phyloP scores from a whole-genome alignment of 2,797 vertebrate species.

The Lateolabrax maculatus region DNA sequence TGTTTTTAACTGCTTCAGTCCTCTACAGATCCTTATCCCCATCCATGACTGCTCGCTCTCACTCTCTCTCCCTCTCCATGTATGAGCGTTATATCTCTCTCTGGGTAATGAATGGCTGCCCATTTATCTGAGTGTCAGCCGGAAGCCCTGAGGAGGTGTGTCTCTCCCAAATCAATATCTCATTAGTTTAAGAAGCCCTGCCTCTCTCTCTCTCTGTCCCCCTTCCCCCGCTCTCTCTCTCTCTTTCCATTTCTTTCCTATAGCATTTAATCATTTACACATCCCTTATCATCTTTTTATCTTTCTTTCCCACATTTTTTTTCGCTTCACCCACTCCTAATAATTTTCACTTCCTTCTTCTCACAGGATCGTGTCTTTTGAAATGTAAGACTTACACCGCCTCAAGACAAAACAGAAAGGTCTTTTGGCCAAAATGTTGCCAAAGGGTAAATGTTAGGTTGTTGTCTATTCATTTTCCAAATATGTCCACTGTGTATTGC shows the following conservation, averaged over 20 bases:
- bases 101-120: conserved; percentile 70
- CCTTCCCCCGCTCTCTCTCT: not conserved
- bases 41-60: conserved; percentile 16
- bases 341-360: conserved; percentile 12
- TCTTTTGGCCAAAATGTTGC: too few relatives aligned
- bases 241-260: conserved; percentile 18
- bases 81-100: conserved; percentile 55
- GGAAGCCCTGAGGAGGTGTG: conserved; percentile 74
- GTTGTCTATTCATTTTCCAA: not conserved
- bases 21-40: conserved; percentile 11
- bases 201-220: conserved; percentile 54
- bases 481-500: not conserved
- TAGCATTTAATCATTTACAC: conserved; percentile 37
- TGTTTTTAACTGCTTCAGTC: conserved; percentile 5
- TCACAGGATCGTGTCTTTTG: not conserved
- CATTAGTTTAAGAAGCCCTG: conserved; percentile 82
- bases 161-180: conserved; percentile 83
- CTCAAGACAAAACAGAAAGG: not conserved
- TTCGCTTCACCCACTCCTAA: not conserved
- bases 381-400: not conserved
- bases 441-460: not conserved
- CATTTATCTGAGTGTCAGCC: conserved; percentile 75
- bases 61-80: conserved; percentile 12
- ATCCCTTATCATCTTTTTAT: conserved; percentile 18
- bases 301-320: not conserved